Percentiles rank a stretch among this genome's conserved stretches.
Evolutionary conservation across 2,888 invertebrate species (phyloP).

Genomic region (Tenthredo scrophulariae): DNA sequence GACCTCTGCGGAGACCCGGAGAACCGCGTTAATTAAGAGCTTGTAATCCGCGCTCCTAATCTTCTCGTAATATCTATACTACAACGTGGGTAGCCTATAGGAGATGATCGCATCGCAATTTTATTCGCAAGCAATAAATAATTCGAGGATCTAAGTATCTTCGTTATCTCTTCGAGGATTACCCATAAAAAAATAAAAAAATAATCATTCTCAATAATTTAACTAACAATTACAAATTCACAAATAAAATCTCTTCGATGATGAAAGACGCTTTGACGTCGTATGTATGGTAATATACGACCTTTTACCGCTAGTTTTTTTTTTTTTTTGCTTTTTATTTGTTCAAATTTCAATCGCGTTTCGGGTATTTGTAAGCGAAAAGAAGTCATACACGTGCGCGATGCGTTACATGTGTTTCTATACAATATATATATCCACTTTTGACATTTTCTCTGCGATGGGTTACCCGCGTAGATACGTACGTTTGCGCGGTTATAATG

Average conservation of each 20-base stretch:
- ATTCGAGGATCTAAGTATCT: not conserved
- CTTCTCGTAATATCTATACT: conserved; percentile 33
- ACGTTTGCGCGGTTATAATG: conserved; percentile 16
- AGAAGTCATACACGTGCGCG: too few relatives aligned
- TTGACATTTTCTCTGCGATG: not conserved
- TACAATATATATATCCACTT: not conserved
- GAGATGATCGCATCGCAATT: conserved; percentile 7
- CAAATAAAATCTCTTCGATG: too few relatives aligned
- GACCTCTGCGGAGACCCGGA: not conserved
- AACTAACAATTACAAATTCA: too few relatives aligned
- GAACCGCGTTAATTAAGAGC: conserved; percentile 44
- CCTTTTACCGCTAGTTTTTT: too few relatives aligned
- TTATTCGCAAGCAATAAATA: not conserved
- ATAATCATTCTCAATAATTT: too few relatives aligned
- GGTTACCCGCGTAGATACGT: not conserved
- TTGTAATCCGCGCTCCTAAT: conserved; percentile 41
- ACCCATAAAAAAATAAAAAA: too few relatives aligned
- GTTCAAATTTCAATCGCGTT: too few relatives aligned
- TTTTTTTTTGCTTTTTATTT: too few relatives aligned
- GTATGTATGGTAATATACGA: not conserved
- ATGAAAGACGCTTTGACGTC: not conserved
- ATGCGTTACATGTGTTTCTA: not conserved
- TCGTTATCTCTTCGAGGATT: not conserved
- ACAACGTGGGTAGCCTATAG: not conserved
- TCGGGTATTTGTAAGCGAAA: too few relatives aligned